Conservation (phyloP, 2,888 invertebrate species). For the Drosophila neotestacea region DNA sequence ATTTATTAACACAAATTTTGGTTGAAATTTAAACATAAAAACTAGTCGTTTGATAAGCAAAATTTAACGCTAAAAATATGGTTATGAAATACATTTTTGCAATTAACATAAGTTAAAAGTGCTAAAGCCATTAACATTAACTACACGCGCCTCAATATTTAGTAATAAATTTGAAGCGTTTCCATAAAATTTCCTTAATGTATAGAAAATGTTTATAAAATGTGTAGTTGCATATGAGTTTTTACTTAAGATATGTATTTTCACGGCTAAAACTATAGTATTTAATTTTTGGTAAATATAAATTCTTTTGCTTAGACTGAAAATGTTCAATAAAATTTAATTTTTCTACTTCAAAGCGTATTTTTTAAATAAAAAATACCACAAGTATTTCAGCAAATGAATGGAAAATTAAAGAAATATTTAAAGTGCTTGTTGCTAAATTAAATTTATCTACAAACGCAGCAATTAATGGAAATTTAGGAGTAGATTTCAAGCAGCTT, state of each 20-base stretch:
- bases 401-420: not conserved
- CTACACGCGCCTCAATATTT: not conserved
- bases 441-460: not conserved
- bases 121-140: not conserved
- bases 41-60: not conserved
- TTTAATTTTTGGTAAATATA: not conserved
- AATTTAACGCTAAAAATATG: not conserved
- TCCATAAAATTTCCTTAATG: not conserved
- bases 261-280: not conserved
- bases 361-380: not conserved
- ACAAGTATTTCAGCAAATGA: not conserved
- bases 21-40: not conserved
- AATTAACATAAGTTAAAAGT: constrained; percentile 1
- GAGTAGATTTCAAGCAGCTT: constrained; percentile 1
- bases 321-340: not conserved
- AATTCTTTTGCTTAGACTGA: not conserved
- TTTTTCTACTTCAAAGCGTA: constrained; percentile 1
- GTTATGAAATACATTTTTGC: not conserved
- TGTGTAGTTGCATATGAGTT: not conserved
- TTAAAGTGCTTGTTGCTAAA: not conserved
- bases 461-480: not conserved
- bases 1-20: constrained; percentile 15
- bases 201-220: constrained; percentile 1
- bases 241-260: not conserved
- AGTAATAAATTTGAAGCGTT: not conserved